Base-by-base conservation (phyloP, 2,888 invertebrate genomes). In the Cataglyphis altisquamis region DNA sequence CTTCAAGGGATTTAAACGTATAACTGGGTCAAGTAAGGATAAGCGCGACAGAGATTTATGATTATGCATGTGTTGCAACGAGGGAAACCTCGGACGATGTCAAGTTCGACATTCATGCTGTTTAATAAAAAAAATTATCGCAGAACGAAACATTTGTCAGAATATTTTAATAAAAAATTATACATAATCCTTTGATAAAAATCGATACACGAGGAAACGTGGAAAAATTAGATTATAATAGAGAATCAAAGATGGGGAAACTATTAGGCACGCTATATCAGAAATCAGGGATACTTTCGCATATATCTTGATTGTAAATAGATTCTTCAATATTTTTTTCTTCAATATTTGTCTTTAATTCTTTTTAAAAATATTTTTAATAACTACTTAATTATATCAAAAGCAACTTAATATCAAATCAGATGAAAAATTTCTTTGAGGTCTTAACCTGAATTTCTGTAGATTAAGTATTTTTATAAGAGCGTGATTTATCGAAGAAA, bases 21-120 rank as follows among this genome's bases (percentile, higher is more conserved):
- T 86, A 91, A 88, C 90, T 90, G 74, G 91, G 90, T 90, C 91
- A 84, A 55, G 86, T 89, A 88, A 91, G 90, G 90, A 91, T 91
- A 91, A 83, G 21, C 32, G 67, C 48, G 85, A 85, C 68, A 60
- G 70, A 86, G 84, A 90, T 87, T 87, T 87, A 87, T 87, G 78
- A 70, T 68, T 78, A 68, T 77, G 78, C 66, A 78, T 64, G 62
- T 64, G 32, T 39, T 41, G 55, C 45, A 70, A 63, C 67, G 72
- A 84, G 66, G 60, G 72, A 83, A 89, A 83, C 86, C 85, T 88
- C 85, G 85, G 8, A 41, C 83, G 87, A 80, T 87, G 88, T 90
- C 89, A 86, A 87, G 87, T 88, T 88, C 86, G 86, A 66, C 29
- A 29, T 45, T 36, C n/a, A 57, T 81, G 32, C 32, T 55, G 18